phyloP scores from a whole-genome alignment of 2,113 vertebrate genomes.

The Megaptera novaeangliae region DNA sequence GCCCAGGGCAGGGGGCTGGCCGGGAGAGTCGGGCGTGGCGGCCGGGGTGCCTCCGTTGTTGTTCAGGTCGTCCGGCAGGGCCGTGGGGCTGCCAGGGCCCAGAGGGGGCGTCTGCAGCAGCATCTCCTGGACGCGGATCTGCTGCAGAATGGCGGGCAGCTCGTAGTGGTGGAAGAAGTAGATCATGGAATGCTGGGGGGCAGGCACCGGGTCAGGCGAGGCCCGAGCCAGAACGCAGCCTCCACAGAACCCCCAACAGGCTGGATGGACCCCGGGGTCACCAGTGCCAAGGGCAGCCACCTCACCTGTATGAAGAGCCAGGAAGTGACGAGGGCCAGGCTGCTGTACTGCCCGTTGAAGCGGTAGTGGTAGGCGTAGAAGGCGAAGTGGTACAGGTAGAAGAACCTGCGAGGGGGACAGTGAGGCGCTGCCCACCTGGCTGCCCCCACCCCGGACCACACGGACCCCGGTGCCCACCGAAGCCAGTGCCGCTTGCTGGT shows the following conservation, averaged over 20 bases:
- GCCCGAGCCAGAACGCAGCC: background rate
- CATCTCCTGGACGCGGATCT: constrained; percentile 98
- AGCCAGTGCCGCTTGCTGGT: constrained; percentile 98
- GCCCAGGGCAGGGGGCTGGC: constrained; percentile 35
- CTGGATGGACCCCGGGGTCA: fast-evolving
- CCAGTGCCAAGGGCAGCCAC: background rate
- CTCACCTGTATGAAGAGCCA: constrained; percentile 99
- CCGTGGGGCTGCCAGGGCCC: constrained; percentile 88
- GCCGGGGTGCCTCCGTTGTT: constrained; percentile 84
- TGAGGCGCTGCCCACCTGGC: background rate
- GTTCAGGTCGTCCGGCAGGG: constrained; percentile 94
- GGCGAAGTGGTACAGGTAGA: constrained; percentile 98
- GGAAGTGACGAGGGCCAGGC: constrained; percentile 95
- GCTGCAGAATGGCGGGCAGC: constrained; percentile 96
- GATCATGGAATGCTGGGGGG: constrained; percentile 94
- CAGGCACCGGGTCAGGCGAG: fast-evolving
- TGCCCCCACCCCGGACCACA: constrained; percentile 27
- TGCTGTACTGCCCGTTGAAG: constrained; percentile 99
- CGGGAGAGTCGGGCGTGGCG: fast-evolving
- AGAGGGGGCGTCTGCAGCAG: constrained; percentile 93
- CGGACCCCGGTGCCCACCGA: constrained; percentile 77
- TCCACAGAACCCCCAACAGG: background rate
- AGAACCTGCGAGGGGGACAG: constrained; percentile 85
- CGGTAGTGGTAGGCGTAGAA: constrained; percentile 99
- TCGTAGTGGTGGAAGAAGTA: constrained; percentile 99